Conservation (phyloP, 2,113 vertebrate species). For the Leucopsar rothschildi region DNA sequence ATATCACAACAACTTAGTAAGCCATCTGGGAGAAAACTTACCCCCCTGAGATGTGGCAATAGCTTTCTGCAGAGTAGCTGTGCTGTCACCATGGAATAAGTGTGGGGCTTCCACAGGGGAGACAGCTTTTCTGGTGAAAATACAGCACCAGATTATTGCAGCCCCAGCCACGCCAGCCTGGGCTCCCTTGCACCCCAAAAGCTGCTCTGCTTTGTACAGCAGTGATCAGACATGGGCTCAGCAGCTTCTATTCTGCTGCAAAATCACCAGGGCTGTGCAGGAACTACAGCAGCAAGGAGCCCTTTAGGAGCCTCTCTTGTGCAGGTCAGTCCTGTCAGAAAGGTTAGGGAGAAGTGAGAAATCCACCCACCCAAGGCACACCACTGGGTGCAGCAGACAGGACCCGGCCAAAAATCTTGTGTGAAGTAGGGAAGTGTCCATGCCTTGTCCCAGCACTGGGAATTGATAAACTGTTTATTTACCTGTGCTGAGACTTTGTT, state of each 20-base stretch:
- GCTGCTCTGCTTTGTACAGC: not conserved
- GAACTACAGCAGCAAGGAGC: not conserved
- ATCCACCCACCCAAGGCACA: not conserved
- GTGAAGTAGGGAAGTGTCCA: not conserved
- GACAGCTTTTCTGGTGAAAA: not conserved
- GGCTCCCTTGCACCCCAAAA: not conserved
- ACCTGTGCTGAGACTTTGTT: not conserved
- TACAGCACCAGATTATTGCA: fast-evolving
- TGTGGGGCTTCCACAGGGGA: not conserved
- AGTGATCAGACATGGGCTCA: not conserved
- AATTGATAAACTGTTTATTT: not conserved
- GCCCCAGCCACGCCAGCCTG: not conserved
- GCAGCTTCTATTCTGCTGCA: not conserved
- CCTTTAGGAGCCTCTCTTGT: not conserved
- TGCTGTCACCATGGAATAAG: not conserved
- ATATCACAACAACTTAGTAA: not conserved
- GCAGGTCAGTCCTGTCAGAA: not conserved
- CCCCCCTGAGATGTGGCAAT: not conserved
- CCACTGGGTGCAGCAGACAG: not conserved
- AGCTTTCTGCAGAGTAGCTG: not conserved
- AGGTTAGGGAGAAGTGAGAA: not conserved
- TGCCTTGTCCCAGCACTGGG: not conserved
- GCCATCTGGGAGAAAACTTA: not conserved
- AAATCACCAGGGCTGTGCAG: not conserved
- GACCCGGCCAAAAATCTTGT: not conserved